These are phyloP conservation scores for Phortica okadai DNA, from an alignment of 2,888 invertebrate species.

Conservation along the genomic window DNA sequence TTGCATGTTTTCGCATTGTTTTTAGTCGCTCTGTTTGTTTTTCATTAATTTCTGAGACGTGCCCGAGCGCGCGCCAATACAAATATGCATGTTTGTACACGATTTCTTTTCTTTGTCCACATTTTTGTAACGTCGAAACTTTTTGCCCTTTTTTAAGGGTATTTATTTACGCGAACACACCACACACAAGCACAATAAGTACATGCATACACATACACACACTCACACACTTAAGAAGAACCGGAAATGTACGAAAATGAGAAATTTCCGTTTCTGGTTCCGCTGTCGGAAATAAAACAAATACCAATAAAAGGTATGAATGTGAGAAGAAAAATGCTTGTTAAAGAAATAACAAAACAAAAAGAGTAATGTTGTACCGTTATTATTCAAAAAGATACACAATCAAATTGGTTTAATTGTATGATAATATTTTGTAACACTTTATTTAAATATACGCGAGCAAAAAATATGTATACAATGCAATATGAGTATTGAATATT, in stretches of 20 bases:
- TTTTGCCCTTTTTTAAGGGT: background rate
- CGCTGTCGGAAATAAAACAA: constrained; percentile 68
- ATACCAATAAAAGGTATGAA: constrained; percentile 61
- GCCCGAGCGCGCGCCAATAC: background rate
- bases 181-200: background rate
- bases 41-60: background rate
- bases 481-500: no score
- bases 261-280: constrained; percentile 70
- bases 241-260: constrained; percentile 68
- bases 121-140: background rate
- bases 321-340: background rate
- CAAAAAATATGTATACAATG: no score
- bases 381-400: constrained; percentile 7
- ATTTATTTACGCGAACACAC: background rate
- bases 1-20: background rate
- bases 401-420: constrained; percentile 10
- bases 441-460: no score
- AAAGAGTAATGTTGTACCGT: background rate
- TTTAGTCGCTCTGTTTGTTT: background rate
- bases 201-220: background rate
- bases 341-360: constrained; percentile 1
- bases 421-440: no score
- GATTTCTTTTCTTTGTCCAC: background rate
- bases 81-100: background rate
- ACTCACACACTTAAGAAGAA: constrained; percentile 6